Base-by-base conservation (phyloP, 1,140 invertebrate species). In the Samia ricini region DNA sequence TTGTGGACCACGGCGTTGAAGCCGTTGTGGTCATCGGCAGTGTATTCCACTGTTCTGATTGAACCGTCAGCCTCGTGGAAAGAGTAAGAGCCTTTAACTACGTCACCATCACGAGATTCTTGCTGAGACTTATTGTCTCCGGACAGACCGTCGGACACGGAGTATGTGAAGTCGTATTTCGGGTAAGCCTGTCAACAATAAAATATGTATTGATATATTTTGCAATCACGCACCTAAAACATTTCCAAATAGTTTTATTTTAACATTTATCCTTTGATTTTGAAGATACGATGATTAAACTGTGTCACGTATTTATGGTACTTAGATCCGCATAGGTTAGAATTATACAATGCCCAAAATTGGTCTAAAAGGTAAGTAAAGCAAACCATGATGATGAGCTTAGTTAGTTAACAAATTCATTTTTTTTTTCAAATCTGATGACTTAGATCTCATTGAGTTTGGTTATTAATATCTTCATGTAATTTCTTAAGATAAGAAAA, bases 1-100 rank as follows among this genome's bases (percentile, higher is more conserved):
- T 91, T 90, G 68, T 88, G 88, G 20, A 92, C 91, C 5, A 92
- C 91, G 91, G 64, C n/a, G n/a, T n/a, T n/a, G n/a, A n/a, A n/a
- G n/a, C n/a, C n/a, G n/a, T n/a, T n/a, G n/a, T n/a, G n/a, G n/a
- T n/a, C n/a, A n/a, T n/a, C n/a, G n/a, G n/a, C n/a, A n/a, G 87
- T 85, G 82, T 92, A 92, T 60, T 88, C 77, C 18, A 91, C 91
- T 50, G 81, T 91, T 63, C 91, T 80, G 72, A 91, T 79, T 54
- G 91, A 92, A 36, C 91, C 91, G 65, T 92, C 91, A 23, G 91
- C 84, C 66, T 91, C 90, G 21, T 90, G 76, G 56, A 91, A 70
- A 22, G 89, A 90, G 82, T 93, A 94, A 51, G 81, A 76, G 68
- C 91, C 91, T 69, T 91, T 86, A 21, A 92, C 88, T 10, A 85